These are phyloP conservation scores for Choloepus hoffmanni DNA, from an alignment of 2,113 vertebrate genomes.

Conservation along the genomic window DNA sequence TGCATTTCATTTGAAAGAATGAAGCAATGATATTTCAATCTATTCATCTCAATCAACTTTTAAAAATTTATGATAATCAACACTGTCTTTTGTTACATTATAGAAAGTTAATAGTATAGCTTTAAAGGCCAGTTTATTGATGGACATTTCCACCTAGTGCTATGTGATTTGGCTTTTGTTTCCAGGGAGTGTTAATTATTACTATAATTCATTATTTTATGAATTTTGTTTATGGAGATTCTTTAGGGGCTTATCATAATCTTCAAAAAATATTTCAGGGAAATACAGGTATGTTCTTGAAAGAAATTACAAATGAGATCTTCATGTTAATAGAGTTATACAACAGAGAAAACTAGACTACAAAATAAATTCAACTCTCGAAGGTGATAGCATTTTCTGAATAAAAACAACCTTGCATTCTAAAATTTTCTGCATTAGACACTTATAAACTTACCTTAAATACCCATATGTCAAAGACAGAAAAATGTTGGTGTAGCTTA, in stretches of 20 bases:
- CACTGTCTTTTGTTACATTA: not conserved
- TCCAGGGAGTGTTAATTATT: constrained; percentile 52
- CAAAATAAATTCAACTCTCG: constrained; percentile 54
- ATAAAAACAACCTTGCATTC: constrained; percentile 64
- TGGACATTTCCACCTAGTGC: constrained; percentile 19
- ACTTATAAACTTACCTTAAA: not conserved
- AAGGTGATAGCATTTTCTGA: constrained; percentile 61
- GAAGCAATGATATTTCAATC: constrained; percentile 57
- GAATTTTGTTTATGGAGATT: constrained; percentile 78
- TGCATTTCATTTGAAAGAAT: constrained; percentile 63
- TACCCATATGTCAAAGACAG: not conserved
- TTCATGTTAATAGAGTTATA: constrained; percentile 73
- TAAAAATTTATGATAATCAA: constrained; percentile 3
- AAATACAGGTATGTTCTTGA: constrained; percentile 80
- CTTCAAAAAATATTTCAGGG: constrained; percentile 71
- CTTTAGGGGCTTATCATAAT: constrained; percentile 79
- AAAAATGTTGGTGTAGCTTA: not conserved
- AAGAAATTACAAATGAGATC: constrained; percentile 77
- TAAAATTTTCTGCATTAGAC: not conserved
- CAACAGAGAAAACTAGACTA: constrained; percentile 57
- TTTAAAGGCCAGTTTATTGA: constrained; percentile 29
- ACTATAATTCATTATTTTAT: constrained; percentile 69
- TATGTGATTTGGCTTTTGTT: constrained; percentile 40
- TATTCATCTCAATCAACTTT: not conserved
- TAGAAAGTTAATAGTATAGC: constrained; percentile 52